Percentiles rank a stretch among this genome's conserved stretches.
phyloP scores from a whole-genome alignment of 2,888 invertebrate species.

The Ctena decussata region DNA sequence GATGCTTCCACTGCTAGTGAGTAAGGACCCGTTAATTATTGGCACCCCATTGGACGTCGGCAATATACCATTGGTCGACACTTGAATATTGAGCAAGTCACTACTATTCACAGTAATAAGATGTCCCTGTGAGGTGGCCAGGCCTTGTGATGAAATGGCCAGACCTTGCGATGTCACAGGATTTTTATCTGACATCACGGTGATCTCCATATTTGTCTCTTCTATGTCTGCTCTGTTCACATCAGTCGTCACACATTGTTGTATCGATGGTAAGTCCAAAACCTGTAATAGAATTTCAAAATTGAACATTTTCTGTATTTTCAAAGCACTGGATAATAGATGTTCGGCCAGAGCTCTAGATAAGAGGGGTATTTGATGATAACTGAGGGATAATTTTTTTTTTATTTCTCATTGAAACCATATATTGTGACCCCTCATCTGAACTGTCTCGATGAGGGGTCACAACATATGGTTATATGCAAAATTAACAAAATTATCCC shows the following conservation, averaged over 20 bases:
- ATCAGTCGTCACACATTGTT: background rate
- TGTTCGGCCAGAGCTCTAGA: no score
- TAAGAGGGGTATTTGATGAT: no score
- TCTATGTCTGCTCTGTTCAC: background rate
- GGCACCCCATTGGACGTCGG: background rate
- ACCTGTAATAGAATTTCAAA: background rate
- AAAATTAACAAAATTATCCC: no score
- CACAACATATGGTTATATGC: no score
- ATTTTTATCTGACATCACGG: background rate
- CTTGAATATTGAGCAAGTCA: slow-evolving; percentile 7
- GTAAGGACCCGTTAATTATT: background rate
- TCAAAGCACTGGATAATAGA: no score
- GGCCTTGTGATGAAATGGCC: background rate
- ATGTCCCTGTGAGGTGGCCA: background rate
- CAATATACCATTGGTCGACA: background rate
- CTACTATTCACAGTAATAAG: background rate
- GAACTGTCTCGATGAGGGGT: no score
- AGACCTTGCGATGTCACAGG: background rate
- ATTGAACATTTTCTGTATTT: no score
- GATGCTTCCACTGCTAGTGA: background rate
- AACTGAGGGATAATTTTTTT: no score
- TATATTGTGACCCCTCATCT: no score
- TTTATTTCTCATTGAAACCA: no score
- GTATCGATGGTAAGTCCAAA: background rate
- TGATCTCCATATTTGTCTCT: background rate